Evolutionary conservation across 1,140 invertebrate species (phyloP), one percentile per base, ranked within the genome.

Genomic region (Diorhabda sublineata): DNA sequence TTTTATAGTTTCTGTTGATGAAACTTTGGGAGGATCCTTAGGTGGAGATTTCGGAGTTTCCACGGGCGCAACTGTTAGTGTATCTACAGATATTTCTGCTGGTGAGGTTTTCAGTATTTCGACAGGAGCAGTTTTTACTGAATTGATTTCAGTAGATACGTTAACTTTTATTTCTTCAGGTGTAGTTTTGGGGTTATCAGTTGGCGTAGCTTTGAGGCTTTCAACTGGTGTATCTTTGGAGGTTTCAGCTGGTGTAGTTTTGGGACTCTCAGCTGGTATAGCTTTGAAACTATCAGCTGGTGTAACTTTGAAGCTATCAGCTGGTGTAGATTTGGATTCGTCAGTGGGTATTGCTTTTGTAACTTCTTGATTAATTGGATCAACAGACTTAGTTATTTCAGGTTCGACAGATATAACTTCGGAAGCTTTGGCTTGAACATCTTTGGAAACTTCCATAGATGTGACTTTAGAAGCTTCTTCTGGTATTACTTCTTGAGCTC

Each of bases 21-120:
- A 79, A 70, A 79, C 79, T 58, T 77, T 6, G 58, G 60, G 42
- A 56, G 41, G 5, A 45, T 45, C 60, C 61, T 42, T 8, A 61
- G 45, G 42, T 58, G 26, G 5, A 60, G 81, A 56, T 59, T 61
- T 61, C n/a, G 68, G 9, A 63, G 45, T 42, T 64, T 64, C 64
- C n/a, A 42, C 4, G 9, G 65, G 45, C 0, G 26, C 43, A 56
- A 43, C 66, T 69, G 47, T n/a, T n/a, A 2, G 6, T 11, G 70
- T 60, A 71, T 71, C 47, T 64, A 68, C 58, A 42, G 64, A 47
- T 44, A 67, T 41, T 64, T 73, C 68, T 62, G 70, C 73, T 66
- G 72, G 63, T 43, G 57, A 8, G 61, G 60, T 42, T 63, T 69
- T 5, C 56, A 26, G 44, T 60, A 42, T 57, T 44, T 47, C 42